Percentiles rank a stretch among this genome's conserved stretches.
Conservation (phyloP, 1,140 invertebrate genomes). For the Diplogasteroides magnus region DNA sequence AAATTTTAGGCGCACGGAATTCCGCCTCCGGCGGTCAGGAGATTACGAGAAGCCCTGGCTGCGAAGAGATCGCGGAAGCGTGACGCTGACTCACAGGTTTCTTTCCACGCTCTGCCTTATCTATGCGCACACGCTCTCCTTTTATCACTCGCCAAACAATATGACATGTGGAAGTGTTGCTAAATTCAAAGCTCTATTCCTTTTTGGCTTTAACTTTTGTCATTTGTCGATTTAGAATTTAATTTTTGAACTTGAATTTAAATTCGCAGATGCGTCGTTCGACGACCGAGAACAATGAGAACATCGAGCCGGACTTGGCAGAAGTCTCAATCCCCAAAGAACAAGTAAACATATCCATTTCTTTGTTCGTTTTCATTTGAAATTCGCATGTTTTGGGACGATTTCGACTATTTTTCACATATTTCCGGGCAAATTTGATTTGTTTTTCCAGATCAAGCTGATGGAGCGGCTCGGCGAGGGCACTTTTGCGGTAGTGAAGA, state of each 20-base stretch:
- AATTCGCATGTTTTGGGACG: not conserved
- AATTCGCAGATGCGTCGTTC: too few species aligned
- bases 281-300: constrained; percentile 1
- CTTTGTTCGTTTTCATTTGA: not conserved
- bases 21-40: not conserved
- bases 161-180: too few species aligned
- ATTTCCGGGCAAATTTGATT: not conserved
- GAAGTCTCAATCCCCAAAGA: not conserved
- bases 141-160: too few species aligned
- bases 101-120: too few species aligned
- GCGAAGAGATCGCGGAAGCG: not conserved
- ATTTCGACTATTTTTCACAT: not conserved
- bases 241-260: too few species aligned
- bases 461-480: not conserved
- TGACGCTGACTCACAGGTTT: not conserved
- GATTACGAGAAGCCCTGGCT: not conserved
- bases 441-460: not conserved
- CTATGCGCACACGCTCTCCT: too few species aligned
- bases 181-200: too few species aligned
- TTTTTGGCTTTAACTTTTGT: too few species aligned
- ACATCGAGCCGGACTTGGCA: not conserved
- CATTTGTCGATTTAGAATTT: too few species aligned
- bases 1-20: not conserved
- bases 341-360: not conserved
- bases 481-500: not conserved